A percentile compares a stretch with the other conserved stretches of the same genome.
Evolutionary conservation across 2,113 vertebrate species (phyloP).

Genomic region (Cyprinus carpio): DNA sequence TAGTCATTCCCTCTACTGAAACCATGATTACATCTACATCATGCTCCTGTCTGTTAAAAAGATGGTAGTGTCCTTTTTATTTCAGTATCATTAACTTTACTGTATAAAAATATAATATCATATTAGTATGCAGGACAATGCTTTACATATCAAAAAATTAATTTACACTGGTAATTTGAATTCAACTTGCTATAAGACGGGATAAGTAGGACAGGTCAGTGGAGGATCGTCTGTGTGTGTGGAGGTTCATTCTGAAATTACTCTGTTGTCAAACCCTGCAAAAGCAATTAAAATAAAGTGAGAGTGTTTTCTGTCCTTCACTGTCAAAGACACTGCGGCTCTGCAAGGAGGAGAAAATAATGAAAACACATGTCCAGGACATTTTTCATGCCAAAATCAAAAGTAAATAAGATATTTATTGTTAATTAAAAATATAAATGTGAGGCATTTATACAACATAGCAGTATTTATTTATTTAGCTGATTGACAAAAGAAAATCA

Average conservation of each 20-base stretch:
- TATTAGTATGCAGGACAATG: constrained; percentile 80
- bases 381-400: background rate
- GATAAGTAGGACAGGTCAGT: constrained; percentile 77
- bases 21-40: background rate
- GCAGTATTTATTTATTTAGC: no score
- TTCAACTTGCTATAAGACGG: constrained; percentile 72
- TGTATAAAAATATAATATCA: constrained; percentile 67
- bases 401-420: background rate
- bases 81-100: constrained; percentile 71
- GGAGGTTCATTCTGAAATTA: constrained; percentile 67
- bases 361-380: constrained; percentile 57
- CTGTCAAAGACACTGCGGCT: constrained; percentile 45
- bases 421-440: background rate
- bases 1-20: background rate
- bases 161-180: constrained; percentile 79
- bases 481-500: no score
- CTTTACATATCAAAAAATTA: constrained; percentile 81
- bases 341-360: constrained; percentile 57
- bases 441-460: background rate
- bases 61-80: constrained; percentile 62
- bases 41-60: background rate
- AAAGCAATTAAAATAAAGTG: constrained; percentile 77
- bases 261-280: constrained; percentile 63
- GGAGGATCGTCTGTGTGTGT: constrained; percentile 72
- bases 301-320: constrained; percentile 67